Base-by-base conservation (phyloP, 2,888 invertebrate genomes). In the Dynastes tityus region DNA sequence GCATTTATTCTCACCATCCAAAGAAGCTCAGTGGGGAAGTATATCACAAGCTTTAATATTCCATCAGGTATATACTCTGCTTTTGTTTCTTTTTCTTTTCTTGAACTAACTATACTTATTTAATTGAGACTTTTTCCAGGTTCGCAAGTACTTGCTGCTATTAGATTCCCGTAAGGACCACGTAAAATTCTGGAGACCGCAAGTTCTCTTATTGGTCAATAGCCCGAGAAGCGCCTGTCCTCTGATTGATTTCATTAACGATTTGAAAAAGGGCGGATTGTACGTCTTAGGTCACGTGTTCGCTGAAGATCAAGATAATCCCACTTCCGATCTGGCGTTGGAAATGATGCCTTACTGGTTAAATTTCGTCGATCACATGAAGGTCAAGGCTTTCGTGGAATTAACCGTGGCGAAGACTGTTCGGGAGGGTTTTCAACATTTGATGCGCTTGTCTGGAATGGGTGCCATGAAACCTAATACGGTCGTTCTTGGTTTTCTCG, bases 381-480 rank as follows among this genome's bases (percentile, higher is more conserved):
- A 95, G 90, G 96, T 97, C 81, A 98, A 98, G 88, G 98, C 99
- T 0, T 99, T 99, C 89, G 95, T 98, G 0, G 99, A 99, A 89
- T 90, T 99, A 8, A 98, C 98, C 0, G 91, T 98, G 9, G 95
- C 98, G 0, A 91, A 92, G 78, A 93, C 94, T 0, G 94, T 99
- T 0, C 91, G 98, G 0, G 95, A 95, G 83, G 99, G 99, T 2
- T 92, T 98, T 63, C 96, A 96, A 79, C 98, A 99, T 89, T 90
- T 99, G 81, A 93, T 97, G 70, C 91, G 98, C 45, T 90, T 98
- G 79, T 94, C 97, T 0, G 99, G 99, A 2, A 93, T 99, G 87
- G 99, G 99, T 0, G 99, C 99, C 13, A 99, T 99, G 99, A 99
- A 99, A 88, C 98, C 99, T 0, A 99, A 99, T 87, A 99, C 99